Percentiles rank a stretch among this genome's conserved stretches.
Evolutionary conservation across 2,888 invertebrate genomes (phyloP).

Genomic region (Tanytarsus gracilentus): DNA sequence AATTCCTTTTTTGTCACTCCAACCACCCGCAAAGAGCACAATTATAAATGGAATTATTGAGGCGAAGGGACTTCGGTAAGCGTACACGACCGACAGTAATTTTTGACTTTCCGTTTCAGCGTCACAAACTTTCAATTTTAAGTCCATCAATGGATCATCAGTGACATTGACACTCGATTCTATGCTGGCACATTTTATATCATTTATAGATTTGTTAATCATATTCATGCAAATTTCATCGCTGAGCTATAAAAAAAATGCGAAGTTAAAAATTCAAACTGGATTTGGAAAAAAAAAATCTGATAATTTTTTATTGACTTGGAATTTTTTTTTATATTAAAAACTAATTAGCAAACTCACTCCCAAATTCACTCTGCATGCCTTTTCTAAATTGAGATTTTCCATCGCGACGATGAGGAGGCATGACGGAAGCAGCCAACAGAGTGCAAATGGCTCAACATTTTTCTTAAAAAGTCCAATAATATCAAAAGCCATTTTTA

Average conservation of each 20-base stretch:
- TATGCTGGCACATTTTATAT: conserved; percentile 41
- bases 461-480: too few relatives aligned
- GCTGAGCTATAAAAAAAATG: background rate
- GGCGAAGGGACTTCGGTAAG: conserved; percentile 40
- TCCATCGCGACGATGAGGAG: conserved; percentile 36
- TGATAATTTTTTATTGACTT: too few relatives aligned
- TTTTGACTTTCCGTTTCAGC: conserved; percentile 42
- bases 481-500: too few relatives aligned
- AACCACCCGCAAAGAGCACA: conserved; percentile 42
- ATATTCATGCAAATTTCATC: conserved; percentile 37
- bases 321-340: too few relatives aligned
- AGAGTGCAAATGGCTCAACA: conserved; percentile 41
- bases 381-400: conserved; percentile 41
- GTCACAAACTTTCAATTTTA: conserved; percentile 36
- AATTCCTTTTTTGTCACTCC: conserved; percentile 42
- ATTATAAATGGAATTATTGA: conserved; percentile 35
- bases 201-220: conserved; percentile 38
- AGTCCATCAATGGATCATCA: background rate
- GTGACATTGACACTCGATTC: background rate
- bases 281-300: too few relatives aligned
- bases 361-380: conserved; percentile 40
- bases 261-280: too few relatives aligned
- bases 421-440: conserved; percentile 33
- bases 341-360: too few relatives aligned
- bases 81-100: conserved; percentile 38